Evolutionary conservation across 2,797 vertebrate species (phyloP).

Genomic region (Xenopus petersii): DNA sequence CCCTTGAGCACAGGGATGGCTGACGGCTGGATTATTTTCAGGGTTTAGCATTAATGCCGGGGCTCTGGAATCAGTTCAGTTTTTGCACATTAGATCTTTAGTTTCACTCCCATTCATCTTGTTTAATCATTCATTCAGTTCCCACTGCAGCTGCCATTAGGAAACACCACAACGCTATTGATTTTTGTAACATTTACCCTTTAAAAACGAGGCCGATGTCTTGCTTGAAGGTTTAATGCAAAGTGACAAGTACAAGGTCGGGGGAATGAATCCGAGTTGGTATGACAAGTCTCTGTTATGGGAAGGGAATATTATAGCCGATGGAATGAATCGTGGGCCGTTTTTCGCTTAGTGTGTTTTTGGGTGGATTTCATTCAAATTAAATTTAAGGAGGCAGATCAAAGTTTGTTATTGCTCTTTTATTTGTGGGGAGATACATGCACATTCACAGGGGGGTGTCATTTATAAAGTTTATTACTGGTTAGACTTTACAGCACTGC

Average conservation of each 20-base stretch:
- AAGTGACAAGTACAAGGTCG: constrained; percentile 22
- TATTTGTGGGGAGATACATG: too few relatives aligned
- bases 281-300: background rate
- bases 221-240: constrained; percentile 41
- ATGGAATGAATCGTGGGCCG: background rate
- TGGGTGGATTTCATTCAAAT: too few relatives aligned
- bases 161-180: constrained; percentile 17
- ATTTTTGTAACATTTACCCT: constrained; percentile 35
- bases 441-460: too few relatives aligned
- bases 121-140: constrained; percentile 55
- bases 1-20: background rate
- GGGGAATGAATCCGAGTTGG: constrained; percentile 29
- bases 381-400: too few relatives aligned
- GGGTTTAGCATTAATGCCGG: constrained; percentile 12
- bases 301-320: background rate
- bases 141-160: constrained; percentile 20
- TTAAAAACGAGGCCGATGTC: constrained; percentile 15
- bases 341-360: background rate
- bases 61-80: constrained; percentile 2
- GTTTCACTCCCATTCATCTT: constrained; percentile 55
- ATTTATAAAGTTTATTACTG: too few relatives aligned
- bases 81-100: constrained; percentile 12
- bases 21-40: constrained; percentile 7
- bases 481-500: background rate
- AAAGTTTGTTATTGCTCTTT: too few relatives aligned